A percentile compares a stretch with the other conserved stretches of the same genome.
Conservation (phyloP, 2,113 vertebrate species). For the Fulmarus glacialis region DNA sequence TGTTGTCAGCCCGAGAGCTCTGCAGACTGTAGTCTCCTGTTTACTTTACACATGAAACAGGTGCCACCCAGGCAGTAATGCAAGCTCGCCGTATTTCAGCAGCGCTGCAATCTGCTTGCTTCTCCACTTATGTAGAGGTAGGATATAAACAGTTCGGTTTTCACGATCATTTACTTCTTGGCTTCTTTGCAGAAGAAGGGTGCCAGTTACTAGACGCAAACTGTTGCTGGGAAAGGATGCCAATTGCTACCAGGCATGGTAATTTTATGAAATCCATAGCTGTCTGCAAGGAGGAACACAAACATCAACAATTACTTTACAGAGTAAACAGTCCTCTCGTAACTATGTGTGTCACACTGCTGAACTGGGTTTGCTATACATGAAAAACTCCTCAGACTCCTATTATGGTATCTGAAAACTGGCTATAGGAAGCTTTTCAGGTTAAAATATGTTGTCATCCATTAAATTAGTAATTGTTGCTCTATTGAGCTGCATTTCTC, state of each 20-base stretch:
- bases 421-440: background rate
- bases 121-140: constrained; percentile 20
- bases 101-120: constrained; percentile 39
- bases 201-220: constrained; percentile 53
- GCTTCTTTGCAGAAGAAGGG: constrained; percentile 22
- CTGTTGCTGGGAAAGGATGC: constrained; percentile 53
- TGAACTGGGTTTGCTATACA: background rate
- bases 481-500: background rate
- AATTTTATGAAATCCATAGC: constrained; percentile 37
- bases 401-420: background rate
- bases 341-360: background rate
- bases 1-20: background rate
- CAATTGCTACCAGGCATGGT: constrained; percentile 1
- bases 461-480: background rate
- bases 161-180: constrained; percentile 33
- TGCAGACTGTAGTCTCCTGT: constrained; percentile 8
- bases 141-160: constrained; percentile 16
- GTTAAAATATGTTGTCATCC: background rate
- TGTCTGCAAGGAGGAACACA: constrained; percentile 34
- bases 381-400: background rate
- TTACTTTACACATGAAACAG: background rate
- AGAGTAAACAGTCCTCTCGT: background rate
- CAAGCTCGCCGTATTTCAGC: background rate
- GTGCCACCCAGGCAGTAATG: constrained; percentile 1
- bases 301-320: constrained; percentile 38